phyloP scores from a whole-genome alignment of 2,113 vertebrate genomes.

The Oxyruncus cristatus region DNA sequence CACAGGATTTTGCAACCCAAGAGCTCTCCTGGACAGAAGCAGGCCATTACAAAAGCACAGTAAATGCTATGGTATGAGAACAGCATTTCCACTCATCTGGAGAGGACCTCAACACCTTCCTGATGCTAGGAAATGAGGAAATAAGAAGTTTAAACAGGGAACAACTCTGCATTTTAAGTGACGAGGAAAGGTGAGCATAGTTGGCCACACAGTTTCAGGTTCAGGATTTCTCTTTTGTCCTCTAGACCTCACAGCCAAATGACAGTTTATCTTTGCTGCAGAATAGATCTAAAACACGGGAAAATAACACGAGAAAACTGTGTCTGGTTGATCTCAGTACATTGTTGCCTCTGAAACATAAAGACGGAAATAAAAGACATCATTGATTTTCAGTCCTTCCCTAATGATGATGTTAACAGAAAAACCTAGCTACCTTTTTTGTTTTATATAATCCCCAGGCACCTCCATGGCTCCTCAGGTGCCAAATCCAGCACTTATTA shows the following conservation, averaged over 20 bases:
- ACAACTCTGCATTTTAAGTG: not conserved
- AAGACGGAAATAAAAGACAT: not conserved
- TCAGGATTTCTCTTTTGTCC: not conserved
- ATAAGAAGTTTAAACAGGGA: not conserved
- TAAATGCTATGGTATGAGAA: not conserved
- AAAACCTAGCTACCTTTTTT: not conserved
- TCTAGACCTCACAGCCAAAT: not conserved
- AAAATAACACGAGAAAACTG: not conserved
- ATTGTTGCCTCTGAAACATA: not conserved
- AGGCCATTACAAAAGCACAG: not conserved
- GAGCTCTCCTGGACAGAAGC: not conserved
- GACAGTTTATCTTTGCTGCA: not conserved
- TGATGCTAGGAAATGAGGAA: not conserved
- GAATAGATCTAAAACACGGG: not conserved
- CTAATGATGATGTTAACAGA: conserved; percentile 18
- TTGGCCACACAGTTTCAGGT: not conserved
- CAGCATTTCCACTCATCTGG: not conserved
- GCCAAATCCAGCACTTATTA: conserved; percentile 40
- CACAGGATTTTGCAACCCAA: not conserved
- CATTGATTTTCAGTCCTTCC: conserved; percentile 37
- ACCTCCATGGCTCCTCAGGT: not conserved
- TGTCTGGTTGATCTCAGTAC: not conserved
- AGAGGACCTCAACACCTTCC: not conserved
- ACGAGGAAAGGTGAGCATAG: not conserved
- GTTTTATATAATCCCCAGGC: not conserved